Evolutionary conservation across 2,113 vertebrate genomes (phyloP).

Genomic region (Pogona vitticeps): DNA sequence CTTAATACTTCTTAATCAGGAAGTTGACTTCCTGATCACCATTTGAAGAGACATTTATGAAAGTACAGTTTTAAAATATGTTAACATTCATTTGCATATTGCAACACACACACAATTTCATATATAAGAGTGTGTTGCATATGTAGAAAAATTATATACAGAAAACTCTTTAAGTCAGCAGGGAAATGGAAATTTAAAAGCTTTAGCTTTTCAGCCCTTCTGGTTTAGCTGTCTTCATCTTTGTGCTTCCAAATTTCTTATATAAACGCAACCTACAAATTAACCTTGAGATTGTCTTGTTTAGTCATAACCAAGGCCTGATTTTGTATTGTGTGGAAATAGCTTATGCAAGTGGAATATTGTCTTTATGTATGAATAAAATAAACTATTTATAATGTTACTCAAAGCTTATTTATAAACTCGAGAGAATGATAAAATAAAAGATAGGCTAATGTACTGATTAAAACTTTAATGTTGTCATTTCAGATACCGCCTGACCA

Average conservation of each 20-base stretch:
- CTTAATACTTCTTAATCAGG: background rate
- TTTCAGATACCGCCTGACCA: conserved; percentile 94
- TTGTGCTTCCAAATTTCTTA: background rate
- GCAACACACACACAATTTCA: background rate
- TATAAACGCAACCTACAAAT: background rate
- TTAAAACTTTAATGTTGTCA: conserved; percentile 53
- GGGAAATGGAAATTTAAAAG: background rate
- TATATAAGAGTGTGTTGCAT: background rate
- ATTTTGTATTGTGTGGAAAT: background rate
- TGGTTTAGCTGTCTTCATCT: background rate
- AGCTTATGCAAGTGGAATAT: conserved; percentile 29
- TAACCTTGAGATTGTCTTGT: background rate
- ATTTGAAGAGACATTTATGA: too few relatives aligned
- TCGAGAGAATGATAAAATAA: conserved; percentile 44
- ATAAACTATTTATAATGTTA: conserved; percentile 53
- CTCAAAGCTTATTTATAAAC: conserved; percentile 22
- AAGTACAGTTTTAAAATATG: background rate
- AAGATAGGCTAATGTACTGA: conserved; percentile 34
- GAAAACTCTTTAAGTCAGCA: background rate
- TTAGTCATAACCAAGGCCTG: background rate
- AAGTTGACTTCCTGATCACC: background rate
- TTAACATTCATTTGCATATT: background rate
- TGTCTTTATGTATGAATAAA: conserved; percentile 29
- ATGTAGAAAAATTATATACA: background rate
- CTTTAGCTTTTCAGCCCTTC: background rate